Percentiles rank a stretch among this genome's conserved stretches.
These are phyloP conservation scores for Canis aureus DNA, from an alignment of 2,113 vertebrate genomes.

Conservation along the genomic window DNA sequence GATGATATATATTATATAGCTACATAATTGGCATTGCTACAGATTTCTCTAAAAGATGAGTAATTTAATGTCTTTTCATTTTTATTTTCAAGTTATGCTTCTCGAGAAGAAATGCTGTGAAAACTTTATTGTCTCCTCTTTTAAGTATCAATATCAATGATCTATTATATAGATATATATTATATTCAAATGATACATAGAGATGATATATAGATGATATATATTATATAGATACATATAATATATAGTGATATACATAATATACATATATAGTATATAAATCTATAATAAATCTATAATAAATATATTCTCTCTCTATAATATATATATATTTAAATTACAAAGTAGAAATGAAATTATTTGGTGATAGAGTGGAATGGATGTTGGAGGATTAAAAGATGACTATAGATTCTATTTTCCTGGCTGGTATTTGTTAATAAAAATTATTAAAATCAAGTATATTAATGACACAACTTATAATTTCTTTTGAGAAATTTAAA, in stretches of 20 bases:
- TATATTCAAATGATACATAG: no score
- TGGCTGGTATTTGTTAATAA: not conserved
- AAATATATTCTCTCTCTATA: no score
- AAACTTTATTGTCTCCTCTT: not conserved
- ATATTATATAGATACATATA: no score
- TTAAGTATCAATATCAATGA: not conserved
- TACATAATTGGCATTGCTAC: not conserved
- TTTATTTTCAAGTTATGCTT: not conserved
- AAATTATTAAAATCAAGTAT: not conserved
- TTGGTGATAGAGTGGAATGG: not conserved
- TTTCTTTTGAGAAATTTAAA: not conserved
- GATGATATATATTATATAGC: no score
- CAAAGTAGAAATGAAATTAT: not conserved
- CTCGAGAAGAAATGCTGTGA: not conserved
- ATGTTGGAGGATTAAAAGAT: not conserved
- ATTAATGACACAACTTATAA: not conserved
- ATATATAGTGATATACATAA: no score
- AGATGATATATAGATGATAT: no score
- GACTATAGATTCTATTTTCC: not conserved
- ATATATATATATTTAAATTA: not conserved
- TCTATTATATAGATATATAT: no score
- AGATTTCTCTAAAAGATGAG: not conserved
- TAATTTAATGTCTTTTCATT: not conserved
- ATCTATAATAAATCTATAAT: no score
- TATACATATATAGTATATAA: no score